Evolutionary conservation across 2,797 vertebrate species (phyloP).

Genomic region (Parambassis ranga): DNA sequence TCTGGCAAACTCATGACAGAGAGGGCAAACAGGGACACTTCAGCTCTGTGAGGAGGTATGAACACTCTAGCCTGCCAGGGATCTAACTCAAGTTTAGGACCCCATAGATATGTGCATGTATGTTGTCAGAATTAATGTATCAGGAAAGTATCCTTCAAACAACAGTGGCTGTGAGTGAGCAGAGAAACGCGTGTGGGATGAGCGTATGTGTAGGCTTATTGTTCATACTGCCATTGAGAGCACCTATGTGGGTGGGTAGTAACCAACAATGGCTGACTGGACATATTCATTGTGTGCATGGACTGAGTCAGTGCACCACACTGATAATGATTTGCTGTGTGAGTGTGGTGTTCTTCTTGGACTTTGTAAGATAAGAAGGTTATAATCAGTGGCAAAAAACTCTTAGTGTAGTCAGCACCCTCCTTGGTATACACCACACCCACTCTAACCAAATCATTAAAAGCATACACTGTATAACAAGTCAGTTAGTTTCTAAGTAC

Average conservation of each 20-base stretch:
- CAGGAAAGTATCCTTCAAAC: conserved; percentile 16
- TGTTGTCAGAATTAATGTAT: not conserved
- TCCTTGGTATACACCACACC: not conserved
- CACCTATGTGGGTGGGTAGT: conserved; percentile 63
- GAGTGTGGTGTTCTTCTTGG: not conserved
- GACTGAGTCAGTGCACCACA: conserved; percentile 46
- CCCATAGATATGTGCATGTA: not conserved
- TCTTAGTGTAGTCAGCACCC: not conserved
- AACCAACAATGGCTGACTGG: conserved; percentile 58
- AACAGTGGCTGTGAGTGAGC: not conserved
- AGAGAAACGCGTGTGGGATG: conserved; percentile 38
- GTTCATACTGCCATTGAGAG: conserved; percentile 46
- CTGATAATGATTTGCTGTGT: conserved; percentile 15
- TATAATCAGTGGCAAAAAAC: conserved; percentile 8
- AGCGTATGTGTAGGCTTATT: conserved; percentile 51
- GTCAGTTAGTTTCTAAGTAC: not conserved
- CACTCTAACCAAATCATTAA: conserved; percentile 6
- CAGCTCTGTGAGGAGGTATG: not conserved
- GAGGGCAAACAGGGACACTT: conserved; percentile 1
- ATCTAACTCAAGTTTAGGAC: not conserved
- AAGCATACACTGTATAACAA: not conserved
- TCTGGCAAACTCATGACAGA: not conserved
- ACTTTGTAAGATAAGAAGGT: conserved; percentile 7
- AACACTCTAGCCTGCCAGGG: not conserved
- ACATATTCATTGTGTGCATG: conserved; percentile 50